These are phyloP conservation scores for Polydrusus tereticollis DNA, from an alignment of 2,888 invertebrate genomes.

Conservation along the genomic window DNA sequence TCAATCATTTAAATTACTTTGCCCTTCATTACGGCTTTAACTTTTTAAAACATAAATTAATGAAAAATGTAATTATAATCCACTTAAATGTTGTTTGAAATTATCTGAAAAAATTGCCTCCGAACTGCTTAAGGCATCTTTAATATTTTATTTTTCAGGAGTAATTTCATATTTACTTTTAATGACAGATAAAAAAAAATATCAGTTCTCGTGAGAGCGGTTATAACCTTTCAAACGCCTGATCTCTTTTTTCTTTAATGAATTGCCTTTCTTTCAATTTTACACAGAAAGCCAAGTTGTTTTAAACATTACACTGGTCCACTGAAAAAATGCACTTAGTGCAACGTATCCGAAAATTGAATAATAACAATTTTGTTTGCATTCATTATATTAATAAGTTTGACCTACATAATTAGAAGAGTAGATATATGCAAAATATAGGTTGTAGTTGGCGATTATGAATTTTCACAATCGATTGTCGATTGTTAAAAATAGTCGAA, in stretches of 20 bases:
- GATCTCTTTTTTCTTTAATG: not conserved
- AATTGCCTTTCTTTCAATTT: too few species aligned
- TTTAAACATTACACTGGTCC: too few species aligned
- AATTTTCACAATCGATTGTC: too few species aligned
- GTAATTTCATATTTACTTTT: conserved; percentile 32
- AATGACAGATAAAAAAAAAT: conserved; percentile 32
- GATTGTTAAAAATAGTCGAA: too few species aligned
- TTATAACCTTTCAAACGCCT: not conserved
- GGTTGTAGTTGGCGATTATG: too few species aligned
- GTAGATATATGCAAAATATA: too few species aligned
- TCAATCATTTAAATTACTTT: conserved; percentile 33
- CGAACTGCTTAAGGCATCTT: conserved; percentile 5
- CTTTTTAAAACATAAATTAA: conserved; percentile 32
- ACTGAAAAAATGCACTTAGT: too few species aligned
- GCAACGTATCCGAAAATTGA: too few species aligned
- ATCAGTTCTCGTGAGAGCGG: conserved; percentile 15
- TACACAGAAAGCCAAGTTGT: too few species aligned
- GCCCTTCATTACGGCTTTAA: conserved; percentile 23
- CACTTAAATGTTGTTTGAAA: conserved; percentile 28
- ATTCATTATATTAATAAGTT: too few species aligned
- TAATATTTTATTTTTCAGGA: conserved; percentile 27
- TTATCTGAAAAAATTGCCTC: conserved; percentile 29
- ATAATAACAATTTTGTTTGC: too few species aligned
- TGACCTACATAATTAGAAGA: too few species aligned
- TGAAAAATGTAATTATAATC: conserved; percentile 34